These are phyloP conservation scores for Panopea generosa DNA, from an alignment of 2,888 invertebrate genomes.

Conservation along the genomic window DNA sequence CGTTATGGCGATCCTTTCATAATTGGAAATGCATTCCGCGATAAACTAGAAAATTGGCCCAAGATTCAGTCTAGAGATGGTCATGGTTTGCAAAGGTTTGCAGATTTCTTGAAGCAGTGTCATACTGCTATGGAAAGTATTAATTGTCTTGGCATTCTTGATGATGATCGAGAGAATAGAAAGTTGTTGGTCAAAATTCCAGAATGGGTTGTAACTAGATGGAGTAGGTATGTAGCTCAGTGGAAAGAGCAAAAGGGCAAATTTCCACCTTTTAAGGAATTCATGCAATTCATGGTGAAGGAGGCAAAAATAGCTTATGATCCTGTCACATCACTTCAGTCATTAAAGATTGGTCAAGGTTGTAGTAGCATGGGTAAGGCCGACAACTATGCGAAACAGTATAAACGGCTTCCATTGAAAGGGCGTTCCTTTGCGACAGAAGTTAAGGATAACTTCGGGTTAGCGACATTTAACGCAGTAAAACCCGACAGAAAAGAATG, in stretches of 20 bases:
- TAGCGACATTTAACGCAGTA: too few species aligned
- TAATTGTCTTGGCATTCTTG: conserved; percentile 12
- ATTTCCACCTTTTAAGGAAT: too few species aligned
- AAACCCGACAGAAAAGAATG: too few species aligned
- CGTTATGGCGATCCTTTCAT: conserved; percentile 56
- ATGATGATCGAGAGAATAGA: conserved; percentile 42
- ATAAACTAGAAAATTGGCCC: too few species aligned
- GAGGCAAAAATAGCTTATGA: conserved; percentile 53
- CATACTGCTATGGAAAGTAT: conserved; percentile 25
- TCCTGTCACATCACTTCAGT: conserved; percentile 49
- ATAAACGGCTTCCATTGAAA: neutral
- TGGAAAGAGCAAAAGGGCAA: too few species aligned
- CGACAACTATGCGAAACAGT: too few species aligned
- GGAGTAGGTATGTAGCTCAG: conserved; percentile 47
- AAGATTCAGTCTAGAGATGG: too few species aligned
- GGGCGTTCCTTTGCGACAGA: conserved; percentile 17
- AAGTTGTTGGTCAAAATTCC: conserved; percentile 56
- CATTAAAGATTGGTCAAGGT: conserved; percentile 7
- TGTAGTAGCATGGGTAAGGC: too few species aligned
- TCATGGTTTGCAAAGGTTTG: conserved; percentile 39
- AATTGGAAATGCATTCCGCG: too few species aligned
- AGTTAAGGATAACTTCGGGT: too few species aligned
- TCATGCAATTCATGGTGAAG: conserved; percentile 29
- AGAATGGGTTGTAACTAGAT: conserved; percentile 39
- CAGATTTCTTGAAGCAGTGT: conserved; percentile 54